Conservation (phyloP, 2,888 invertebrate species). For the Toxonevra muliebris region DNA sequence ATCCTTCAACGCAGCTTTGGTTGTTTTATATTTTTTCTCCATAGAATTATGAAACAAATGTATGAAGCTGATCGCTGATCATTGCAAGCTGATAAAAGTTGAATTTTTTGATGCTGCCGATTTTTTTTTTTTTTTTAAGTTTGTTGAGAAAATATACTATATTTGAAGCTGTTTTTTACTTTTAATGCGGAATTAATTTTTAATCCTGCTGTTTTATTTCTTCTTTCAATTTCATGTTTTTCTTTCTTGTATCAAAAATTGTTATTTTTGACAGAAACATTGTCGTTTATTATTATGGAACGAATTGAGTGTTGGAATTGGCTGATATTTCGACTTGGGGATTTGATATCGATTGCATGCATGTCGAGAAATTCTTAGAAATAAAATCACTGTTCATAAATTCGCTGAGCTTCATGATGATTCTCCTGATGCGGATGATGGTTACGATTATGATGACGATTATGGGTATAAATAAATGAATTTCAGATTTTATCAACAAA, state of each 20-base stretch:
- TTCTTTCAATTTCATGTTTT: not conserved
- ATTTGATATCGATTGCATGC: too few species aligned
- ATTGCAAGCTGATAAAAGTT: constrained; percentile 18
- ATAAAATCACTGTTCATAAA: constrained; percentile 2
- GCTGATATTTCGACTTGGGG: too few species aligned
- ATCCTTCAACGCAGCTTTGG: too few species aligned
- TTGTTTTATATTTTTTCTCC: too few species aligned
- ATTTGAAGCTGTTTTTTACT: not conserved
- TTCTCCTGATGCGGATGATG: not conserved
- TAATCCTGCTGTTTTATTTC: constrained; percentile 29
- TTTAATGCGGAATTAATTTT: constrained; percentile 35
- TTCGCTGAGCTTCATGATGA: not conserved
- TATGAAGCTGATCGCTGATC: too few species aligned
- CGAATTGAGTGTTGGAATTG: constrained; percentile 15
- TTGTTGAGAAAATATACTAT: too few species aligned
- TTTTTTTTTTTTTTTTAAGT: not conserved
- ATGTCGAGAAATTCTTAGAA: constrained; percentile 1
- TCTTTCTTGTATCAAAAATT: not conserved
- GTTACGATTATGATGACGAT: too few species aligned
- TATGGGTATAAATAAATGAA: not conserved
- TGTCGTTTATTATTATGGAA: constrained; percentile 22
- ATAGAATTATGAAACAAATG: too few species aligned
- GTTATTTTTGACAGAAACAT: constrained; percentile 29
- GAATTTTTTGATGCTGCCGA: constrained; percentile 22
- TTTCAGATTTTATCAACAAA: constrained; percentile 21